phyloP scores from a whole-genome alignment of 2,888 invertebrate genomes.

The Pandemis heparana region DNA sequence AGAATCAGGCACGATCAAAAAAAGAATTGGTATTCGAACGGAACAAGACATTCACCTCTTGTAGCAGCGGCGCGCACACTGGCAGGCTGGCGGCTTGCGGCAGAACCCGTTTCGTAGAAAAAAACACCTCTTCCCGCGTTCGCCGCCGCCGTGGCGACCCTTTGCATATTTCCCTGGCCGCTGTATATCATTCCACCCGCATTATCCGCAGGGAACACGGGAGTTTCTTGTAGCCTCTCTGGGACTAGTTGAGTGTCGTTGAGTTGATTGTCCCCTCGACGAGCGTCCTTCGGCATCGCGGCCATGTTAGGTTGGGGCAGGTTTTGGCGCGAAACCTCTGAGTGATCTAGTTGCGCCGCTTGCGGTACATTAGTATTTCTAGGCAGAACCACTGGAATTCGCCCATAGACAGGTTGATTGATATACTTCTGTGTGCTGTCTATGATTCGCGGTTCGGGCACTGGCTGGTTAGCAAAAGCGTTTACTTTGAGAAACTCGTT shows the following conservation, averaged over 20 bases:
- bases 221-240: slow-evolving; percentile 75
- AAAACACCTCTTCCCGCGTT: slow-evolving; percentile 79
- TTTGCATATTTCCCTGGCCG: slow-evolving; percentile 76
- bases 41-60: slow-evolving; percentile 82
- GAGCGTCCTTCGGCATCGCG: slow-evolving; percentile 52
- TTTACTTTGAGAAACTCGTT: slow-evolving; percentile 82
- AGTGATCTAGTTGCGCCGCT: slow-evolving; percentile 50
- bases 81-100: slow-evolving; percentile 86
- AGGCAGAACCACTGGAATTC: slow-evolving; percentile 63
- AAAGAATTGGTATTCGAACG: slow-evolving; percentile 59
- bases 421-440: slow-evolving; percentile 71
- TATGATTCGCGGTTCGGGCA: slow-evolving; percentile 65
- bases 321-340: slow-evolving; percentile 58
- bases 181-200: slow-evolving; percentile 72
- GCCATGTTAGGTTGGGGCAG: slow-evolving; percentile 51
- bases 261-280: slow-evolving; percentile 64
- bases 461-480: slow-evolving; percentile 69
- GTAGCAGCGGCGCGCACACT: slow-evolving; percentile 81
- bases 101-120: slow-evolving; percentile 87
- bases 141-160: slow-evolving; percentile 73
- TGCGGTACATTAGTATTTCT: slow-evolving; percentile 57
- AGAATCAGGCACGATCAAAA: slow-evolving; percentile 53
- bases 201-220: slow-evolving; percentile 58
- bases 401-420: slow-evolving; percentile 70
- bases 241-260: slow-evolving; percentile 78